These are phyloP conservation scores for Helicolenus hilgendorfi DNA, from an alignment of 2,797 vertebrate genomes.

Conservation along the genomic window DNA sequence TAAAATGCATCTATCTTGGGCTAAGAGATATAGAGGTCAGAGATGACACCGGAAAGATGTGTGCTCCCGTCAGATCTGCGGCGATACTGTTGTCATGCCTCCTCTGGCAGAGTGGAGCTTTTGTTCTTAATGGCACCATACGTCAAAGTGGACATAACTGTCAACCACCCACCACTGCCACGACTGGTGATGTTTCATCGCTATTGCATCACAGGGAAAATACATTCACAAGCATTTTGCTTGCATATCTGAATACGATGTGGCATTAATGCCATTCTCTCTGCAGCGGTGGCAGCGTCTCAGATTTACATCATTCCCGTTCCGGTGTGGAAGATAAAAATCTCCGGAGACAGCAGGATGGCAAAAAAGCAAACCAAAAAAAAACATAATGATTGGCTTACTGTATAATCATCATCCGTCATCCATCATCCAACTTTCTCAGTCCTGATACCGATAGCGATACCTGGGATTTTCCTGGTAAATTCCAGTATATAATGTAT, in stretches of 20 bases:
- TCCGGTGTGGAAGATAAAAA: conserved; percentile 18
- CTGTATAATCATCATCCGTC: background rate
- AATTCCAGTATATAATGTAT: too few species aligned
- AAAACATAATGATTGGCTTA: background rate
- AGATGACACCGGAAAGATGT: conserved; percentile 73
- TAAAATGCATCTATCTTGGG: conserved; percentile 76
- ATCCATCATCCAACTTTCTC: background rate
- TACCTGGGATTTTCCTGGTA: too few species aligned
- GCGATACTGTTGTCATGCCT: conserved; percentile 72
- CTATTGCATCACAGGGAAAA: conserved; percentile 72
- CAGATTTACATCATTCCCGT: conserved; percentile 31
- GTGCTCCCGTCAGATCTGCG: conserved; percentile 68
- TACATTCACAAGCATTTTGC: conserved; percentile 53
- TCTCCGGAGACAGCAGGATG: conserved; percentile 2
- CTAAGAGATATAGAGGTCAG: conserved; percentile 83
- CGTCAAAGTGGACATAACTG: conserved; percentile 83
- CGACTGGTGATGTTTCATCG: conserved; percentile 68
- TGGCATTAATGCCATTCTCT: conserved; percentile 46
- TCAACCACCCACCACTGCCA: conserved; percentile 69
- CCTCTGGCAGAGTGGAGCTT: conserved; percentile 69
- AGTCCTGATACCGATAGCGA: too few species aligned
- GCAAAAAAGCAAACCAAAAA: background rate
- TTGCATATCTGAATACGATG: conserved; percentile 56
- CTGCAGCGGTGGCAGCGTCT: conserved; percentile 14
- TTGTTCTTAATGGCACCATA: conserved; percentile 82